phyloP scores from a whole-genome alignment of 2,797 vertebrate species.

The Melanotaenia boesemani region DNA sequence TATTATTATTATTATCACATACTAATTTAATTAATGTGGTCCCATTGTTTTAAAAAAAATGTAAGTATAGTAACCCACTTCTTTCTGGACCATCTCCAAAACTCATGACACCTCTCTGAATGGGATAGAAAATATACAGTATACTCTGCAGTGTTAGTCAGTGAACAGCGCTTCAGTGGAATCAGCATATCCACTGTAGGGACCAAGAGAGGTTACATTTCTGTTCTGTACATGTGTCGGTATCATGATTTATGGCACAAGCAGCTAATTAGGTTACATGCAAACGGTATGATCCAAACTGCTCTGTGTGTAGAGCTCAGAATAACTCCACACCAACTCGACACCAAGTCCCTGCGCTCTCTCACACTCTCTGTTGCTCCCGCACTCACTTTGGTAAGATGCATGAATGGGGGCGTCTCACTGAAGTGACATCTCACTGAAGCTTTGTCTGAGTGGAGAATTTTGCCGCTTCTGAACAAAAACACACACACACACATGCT shows the following conservation, averaged over 20 bases:
- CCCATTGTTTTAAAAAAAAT: not conserved
- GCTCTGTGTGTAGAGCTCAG: slow-evolving; percentile 27
- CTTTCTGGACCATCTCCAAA: not conserved
- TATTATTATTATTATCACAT: no score
- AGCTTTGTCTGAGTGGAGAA: slow-evolving; percentile 51
- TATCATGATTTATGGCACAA: slow-evolving; percentile 62
- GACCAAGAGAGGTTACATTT: slow-evolving; percentile 13
- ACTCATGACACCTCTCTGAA: not conserved
- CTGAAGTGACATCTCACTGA: slow-evolving; percentile 63
- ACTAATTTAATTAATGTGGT: not conserved
- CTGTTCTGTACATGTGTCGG: slow-evolving; percentile 23
- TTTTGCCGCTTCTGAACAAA: slow-evolving; percentile 26
- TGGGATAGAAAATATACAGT: not conserved
- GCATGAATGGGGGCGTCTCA: slow-evolving; percentile 45
- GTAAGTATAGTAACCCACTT: not conserved
- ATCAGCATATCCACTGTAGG: not conserved
- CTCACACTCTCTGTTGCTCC: slow-evolving; percentile 34
- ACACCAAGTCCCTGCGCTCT: slow-evolving; percentile 41
- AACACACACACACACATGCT: slow-evolving; percentile 10
- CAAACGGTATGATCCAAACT: slow-evolving; percentile 41
- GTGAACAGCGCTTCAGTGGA: slow-evolving; percentile 10
- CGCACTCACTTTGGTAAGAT: slow-evolving; percentile 37
- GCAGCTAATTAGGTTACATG: slow-evolving; percentile 65
- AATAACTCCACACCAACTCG: slow-evolving; percentile 37
- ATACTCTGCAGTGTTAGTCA: not conserved